phyloP scores from a whole-genome alignment of 2,888 invertebrate species.

The Eristalinus sepulchralis region DNA sequence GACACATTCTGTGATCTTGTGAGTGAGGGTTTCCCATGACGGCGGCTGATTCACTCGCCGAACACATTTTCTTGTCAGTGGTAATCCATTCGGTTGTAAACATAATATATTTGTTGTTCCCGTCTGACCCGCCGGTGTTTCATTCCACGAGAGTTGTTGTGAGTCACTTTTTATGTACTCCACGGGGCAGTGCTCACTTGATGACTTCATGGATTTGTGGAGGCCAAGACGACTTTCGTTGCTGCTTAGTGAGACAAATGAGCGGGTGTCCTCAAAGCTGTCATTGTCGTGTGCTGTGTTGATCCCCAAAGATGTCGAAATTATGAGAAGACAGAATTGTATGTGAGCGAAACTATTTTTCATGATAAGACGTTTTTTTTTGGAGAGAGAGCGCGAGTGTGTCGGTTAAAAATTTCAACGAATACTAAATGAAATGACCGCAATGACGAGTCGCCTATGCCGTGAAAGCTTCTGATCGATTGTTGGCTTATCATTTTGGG shows the following conservation, averaged over 20 bases:
- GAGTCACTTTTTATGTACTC: neutral
- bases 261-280: neutral
- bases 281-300: neutral
- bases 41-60: constrained; percentile 83
- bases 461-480: neutral
- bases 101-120: constrained; percentile 77
- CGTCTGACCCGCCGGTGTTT: neutral
- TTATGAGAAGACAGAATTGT: neutral
- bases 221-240: neutral
- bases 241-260: neutral
- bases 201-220: neutral
- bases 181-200: neutral
- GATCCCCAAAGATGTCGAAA: neutral
- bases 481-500: neutral
- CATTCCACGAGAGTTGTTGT: neutral
- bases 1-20: constrained; percentile 72
- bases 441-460: neutral
- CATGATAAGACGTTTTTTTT: neutral
- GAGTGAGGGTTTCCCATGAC: constrained; percentile 82
- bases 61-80: constrained; percentile 83
- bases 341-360: neutral
- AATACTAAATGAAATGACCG: neutral
- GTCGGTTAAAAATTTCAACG: neutral
- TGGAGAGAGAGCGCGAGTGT: neutral
- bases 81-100: constrained; percentile 83